Conservation (phyloP, 2,888 invertebrate species). For the Ariolimax columbianus region DNA sequence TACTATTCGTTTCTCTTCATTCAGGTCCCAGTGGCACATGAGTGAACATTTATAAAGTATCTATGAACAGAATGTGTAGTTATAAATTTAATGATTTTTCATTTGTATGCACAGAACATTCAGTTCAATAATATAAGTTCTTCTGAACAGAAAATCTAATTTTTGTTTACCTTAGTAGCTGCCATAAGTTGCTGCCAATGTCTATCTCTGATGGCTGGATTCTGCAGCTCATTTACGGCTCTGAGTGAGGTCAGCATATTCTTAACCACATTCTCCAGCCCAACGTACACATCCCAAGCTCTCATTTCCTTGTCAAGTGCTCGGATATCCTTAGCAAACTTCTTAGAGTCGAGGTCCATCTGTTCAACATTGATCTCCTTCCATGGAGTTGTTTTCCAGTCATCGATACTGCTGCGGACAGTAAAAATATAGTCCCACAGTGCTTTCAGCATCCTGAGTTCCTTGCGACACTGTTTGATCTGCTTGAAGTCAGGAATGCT, state of each 20-base stretch:
- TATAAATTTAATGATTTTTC: too few species aligned
- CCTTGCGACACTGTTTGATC: constrained; percentile 93
- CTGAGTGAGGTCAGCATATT: constrained; percentile 96
- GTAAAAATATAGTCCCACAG: constrained; percentile 96
- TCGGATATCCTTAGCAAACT: constrained; percentile 88
- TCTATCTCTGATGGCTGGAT: constrained; percentile 95
- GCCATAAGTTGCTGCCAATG: constrained; percentile 98
- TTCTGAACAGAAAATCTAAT: background rate
- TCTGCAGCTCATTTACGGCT: constrained; percentile 96
- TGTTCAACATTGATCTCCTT: constrained; percentile 97
- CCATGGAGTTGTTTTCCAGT: constrained; percentile 99
- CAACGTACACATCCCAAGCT: constrained; percentile 93
- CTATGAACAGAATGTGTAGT: too few species aligned
- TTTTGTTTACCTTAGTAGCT: constrained; percentile 87
- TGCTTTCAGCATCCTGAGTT: constrained; percentile 88
- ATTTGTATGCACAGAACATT: background rate
- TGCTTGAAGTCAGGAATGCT: constrained; percentile 95
- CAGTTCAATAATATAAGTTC: background rate
- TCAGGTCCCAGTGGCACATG: too few species aligned
- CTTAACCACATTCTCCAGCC: constrained; percentile 93
- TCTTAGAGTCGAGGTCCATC: constrained; percentile 98
- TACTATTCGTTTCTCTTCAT: too few species aligned
- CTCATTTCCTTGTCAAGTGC: constrained; percentile 96
- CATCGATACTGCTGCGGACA: constrained; percentile 93
- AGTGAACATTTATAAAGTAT: too few species aligned